Percentiles rank a stretch among this genome's conserved stretches.
phyloP scores from a whole-genome alignment of 1,140 invertebrate species.

The Scaptomyza montana region DNA sequence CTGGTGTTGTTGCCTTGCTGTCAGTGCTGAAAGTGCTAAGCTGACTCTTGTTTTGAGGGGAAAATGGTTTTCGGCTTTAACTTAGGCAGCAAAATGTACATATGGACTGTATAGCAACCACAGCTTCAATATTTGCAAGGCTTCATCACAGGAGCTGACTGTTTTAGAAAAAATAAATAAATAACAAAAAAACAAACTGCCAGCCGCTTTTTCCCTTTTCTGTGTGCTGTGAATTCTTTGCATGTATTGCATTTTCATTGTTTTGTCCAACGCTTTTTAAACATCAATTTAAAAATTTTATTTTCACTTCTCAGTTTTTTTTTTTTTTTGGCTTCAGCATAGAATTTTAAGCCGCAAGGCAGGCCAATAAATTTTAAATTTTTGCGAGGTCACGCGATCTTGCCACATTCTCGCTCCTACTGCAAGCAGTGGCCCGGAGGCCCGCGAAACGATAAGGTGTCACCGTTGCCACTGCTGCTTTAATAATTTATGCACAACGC shows the following conservation, averaged over 20 bases:
- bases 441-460: conserved; percentile 70
- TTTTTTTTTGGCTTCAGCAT: conserved; percentile 11
- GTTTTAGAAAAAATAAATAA: background rate
- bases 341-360: conserved; percentile 61
- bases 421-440: conserved; percentile 24
- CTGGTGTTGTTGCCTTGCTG: conserved; percentile 13
- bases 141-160: background rate
- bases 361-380: conserved; percentile 79
- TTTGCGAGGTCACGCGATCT: conserved; percentile 69
- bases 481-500: conserved; percentile 77
- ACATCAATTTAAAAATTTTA: conserved; percentile 66
- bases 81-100: background rate
- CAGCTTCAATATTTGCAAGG: conserved; percentile 13
- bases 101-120: background rate
- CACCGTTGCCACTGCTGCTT: conserved; percentile 38
- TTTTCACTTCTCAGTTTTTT: background rate
- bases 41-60: conserved; percentile 13
- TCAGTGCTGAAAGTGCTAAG: conserved; percentile 31
- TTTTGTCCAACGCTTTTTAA: conserved; percentile 54
- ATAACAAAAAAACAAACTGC: background rate
- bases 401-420: conserved; percentile 2
- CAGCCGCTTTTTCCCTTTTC: conserved; percentile 16
- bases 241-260: conserved; percentile 25
- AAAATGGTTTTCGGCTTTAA: background rate
- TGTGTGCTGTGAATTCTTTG: conserved; percentile 26